Evolutionary conservation across 2,113 vertebrate genomes (phyloP), one percentile per base, ranked within the genome.

Genomic region (Irena cyanogastra): DNA sequence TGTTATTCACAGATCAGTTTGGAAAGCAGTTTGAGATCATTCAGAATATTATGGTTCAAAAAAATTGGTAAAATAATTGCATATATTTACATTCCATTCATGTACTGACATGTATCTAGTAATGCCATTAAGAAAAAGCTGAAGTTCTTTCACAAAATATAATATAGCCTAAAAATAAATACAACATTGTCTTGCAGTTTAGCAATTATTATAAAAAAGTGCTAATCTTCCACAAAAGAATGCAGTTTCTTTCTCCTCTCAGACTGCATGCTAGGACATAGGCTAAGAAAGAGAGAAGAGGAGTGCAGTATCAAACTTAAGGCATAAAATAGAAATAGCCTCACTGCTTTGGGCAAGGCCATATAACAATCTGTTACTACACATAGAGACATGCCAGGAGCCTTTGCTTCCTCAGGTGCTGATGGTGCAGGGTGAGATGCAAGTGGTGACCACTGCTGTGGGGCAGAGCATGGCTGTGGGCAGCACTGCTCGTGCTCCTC

Each of bases 401-500:
- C 16, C 37, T 42, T 50, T 50, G 39, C 22, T 60, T 64, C 20
- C 13, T 9, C 14, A 26, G 44, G 22, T 0, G 0, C 15, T 4
- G 4, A 2, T 0, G 4, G 9, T 1, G 0, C 5, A 75, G 74
- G n/a, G 17, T 23, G 20, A 31, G 27, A 6, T 16, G 47, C 15
- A 53, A 13, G 52, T 2, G 37, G 41, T 13, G 24, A 16, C 18
- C 14, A 0, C 2, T 45, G 45, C 50, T 83, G 79, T 16, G 13
- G 60, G 39, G 24, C 44, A 49, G 41, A 44, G 52, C 8, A 1
- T 0, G 10, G 49, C 16, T 65, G 15, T 6, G 16, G 56, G 44
- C 14, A 44, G 33, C 3, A 6, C 42, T 22, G 39, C 23, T 28
- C 35, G 0, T 19, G 18, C 19, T 49, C 13, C 24, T 57, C 33